Conservation (phyloP, 2,113 vertebrate species). For the Oplegnathus fasciatus region DNA sequence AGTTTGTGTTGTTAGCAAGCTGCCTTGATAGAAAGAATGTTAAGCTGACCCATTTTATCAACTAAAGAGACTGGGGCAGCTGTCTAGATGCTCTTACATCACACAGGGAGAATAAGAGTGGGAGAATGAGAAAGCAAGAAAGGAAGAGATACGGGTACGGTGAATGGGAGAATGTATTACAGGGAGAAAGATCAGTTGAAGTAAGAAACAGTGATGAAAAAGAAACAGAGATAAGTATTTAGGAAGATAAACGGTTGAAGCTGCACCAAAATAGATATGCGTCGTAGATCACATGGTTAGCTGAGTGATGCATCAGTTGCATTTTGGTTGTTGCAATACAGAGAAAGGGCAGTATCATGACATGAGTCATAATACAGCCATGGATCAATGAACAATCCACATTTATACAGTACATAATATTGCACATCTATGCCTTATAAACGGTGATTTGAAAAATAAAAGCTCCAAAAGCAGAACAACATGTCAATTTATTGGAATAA, state of each 20-base stretch:
- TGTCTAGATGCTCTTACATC: constrained; percentile 61
- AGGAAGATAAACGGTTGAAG: constrained; percentile 9
- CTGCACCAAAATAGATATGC: constrained; percentile 14
- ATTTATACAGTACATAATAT: constrained; percentile 9
- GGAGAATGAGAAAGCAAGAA: constrained; percentile 4
- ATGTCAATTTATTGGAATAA: neutral
- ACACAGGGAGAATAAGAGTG: constrained; percentile 36
- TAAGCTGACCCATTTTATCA: constrained; percentile 76
- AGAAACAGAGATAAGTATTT: constrained; percentile 12
- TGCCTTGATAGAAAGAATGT: constrained; percentile 54
- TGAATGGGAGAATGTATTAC: constrained; percentile 22
- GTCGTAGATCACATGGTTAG: constrained; percentile 18
- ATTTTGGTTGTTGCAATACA: constrained; percentile 10
- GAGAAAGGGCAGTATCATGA: neutral
- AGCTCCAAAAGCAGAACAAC: neutral
- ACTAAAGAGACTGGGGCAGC: constrained; percentile 54
- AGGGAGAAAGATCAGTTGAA: constrained; percentile 25
- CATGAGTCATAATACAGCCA: constrained; percentile 11
- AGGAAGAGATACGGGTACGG: constrained; percentile 14
- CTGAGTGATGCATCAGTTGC: constrained; percentile 2
- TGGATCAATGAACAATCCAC: neutral
- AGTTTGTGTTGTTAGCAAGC: constrained; percentile 65
- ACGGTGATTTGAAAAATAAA: neutral
- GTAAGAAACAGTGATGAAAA: constrained; percentile 20
- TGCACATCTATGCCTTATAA: neutral